These are phyloP conservation scores for Rhagologus leucostigma DNA, from an alignment of 2,113 vertebrate genomes.

Conservation along the genomic window DNA sequence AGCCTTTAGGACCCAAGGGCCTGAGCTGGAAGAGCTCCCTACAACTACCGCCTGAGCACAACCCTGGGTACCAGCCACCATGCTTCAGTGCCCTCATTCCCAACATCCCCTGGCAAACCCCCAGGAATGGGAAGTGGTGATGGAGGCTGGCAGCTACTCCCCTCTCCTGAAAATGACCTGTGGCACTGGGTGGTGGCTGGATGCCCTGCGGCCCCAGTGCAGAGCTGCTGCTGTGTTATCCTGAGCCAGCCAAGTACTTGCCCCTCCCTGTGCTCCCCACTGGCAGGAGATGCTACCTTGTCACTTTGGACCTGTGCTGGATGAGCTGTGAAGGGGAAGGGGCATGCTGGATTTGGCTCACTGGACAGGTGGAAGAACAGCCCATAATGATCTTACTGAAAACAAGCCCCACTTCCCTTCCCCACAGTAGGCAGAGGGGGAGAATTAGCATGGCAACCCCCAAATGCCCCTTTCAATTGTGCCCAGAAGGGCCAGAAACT, in stretches of 20 bases:
- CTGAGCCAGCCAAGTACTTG: background rate
- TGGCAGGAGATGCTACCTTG: background rate
- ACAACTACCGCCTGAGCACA: background rate
- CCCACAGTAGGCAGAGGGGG: background rate
- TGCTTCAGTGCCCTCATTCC: background rate
- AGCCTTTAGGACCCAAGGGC: background rate
- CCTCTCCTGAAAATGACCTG: background rate
- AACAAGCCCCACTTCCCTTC: background rate
- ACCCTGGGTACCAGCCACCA: background rate
- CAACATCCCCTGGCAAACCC: background rate
- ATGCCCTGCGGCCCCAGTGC: background rate
- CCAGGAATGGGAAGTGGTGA: background rate
- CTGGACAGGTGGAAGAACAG: background rate
- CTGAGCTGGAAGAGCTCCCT: background rate
- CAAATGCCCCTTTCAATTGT: background rate
- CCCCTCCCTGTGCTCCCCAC: background rate
- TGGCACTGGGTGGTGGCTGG: background rate
- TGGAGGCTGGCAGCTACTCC: background rate
- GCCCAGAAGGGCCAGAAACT: background rate
- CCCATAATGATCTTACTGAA: background rate
- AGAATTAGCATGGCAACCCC: background rate
- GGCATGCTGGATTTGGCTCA: background rate
- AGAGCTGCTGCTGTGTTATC: background rate
- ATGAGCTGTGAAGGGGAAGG: background rate
- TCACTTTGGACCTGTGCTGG: background rate